These are phyloP conservation scores for Chelidonichthys spinosus DNA, from an alignment of 2,797 vertebrate species.

Conservation along the genomic window DNA sequence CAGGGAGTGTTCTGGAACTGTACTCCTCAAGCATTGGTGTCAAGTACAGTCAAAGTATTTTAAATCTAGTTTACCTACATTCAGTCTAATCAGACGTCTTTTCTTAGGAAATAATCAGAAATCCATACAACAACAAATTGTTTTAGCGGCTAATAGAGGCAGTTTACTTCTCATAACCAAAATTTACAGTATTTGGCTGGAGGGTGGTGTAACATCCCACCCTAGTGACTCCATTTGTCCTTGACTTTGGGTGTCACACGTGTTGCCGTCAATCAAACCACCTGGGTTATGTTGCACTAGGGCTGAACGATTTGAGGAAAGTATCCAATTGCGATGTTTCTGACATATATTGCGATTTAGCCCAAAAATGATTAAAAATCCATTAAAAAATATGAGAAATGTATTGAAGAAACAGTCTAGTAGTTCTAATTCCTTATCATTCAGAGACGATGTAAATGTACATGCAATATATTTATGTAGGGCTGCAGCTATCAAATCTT, in stretches of 20 bases:
- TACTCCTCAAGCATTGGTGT: not conserved
- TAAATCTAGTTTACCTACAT: no score
- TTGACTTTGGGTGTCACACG: conserved; percentile 27
- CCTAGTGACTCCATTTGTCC: conserved; percentile 39
- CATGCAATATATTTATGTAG: no score
- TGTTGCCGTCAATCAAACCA: conserved; percentile 64
- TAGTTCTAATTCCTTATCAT: no score
- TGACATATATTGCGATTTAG: no score
- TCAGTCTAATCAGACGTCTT: not conserved
- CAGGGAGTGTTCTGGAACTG: not conserved
- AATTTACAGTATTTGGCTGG: conserved; percentile 25
- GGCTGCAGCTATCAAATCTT: no score
- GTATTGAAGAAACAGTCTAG: no score
- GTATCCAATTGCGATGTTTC: no score
- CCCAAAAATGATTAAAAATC: no score
- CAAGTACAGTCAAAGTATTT: not conserved
- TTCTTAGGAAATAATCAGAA: not conserved
- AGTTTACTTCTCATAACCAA: not conserved
- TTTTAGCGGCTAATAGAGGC: not conserved
- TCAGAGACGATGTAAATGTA: no score
- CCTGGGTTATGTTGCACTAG: not conserved
- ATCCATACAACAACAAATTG: not conserved
- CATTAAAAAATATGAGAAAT: no score
- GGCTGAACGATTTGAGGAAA: not conserved
- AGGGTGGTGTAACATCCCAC: conserved; percentile 13